phyloP scores from a whole-genome alignment of 2,797 vertebrate genomes.

The Cossypha polioptera region DNA sequence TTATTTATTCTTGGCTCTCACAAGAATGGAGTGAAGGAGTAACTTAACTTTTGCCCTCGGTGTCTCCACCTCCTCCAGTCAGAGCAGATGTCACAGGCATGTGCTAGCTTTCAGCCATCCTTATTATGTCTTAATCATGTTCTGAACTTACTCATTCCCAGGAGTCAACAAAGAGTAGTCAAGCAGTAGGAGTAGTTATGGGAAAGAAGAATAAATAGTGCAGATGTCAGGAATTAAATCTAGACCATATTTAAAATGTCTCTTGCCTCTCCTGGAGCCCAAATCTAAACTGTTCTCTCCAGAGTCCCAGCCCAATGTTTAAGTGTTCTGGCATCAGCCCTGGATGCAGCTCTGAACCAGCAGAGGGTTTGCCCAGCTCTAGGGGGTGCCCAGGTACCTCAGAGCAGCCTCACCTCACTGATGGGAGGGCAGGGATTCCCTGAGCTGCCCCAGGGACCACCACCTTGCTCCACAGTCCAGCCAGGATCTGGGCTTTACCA shows the following conservation, averaged over 20 bases:
- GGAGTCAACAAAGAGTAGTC: not conserved
- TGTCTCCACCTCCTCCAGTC: not conserved
- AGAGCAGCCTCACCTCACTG: not conserved
- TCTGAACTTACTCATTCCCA: not conserved
- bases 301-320: not conserved
- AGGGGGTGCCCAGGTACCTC: rapidly evolving
- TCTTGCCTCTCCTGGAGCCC: not conserved
- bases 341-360: not conserved
- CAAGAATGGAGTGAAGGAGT: not conserved
- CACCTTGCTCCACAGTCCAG: not conserved
- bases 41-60: not conserved
- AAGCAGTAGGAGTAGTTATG: constrained; percentile 15
- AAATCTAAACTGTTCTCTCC: not conserved
- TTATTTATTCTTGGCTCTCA: not conserved
- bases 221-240: constrained; percentile 28
- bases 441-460: not conserved
- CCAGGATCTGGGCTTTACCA: not conserved
- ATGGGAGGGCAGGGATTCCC: not conserved
- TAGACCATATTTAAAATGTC: not conserved
- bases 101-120: not conserved
- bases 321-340: not conserved
- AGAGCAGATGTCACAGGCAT: constrained; percentile 20
- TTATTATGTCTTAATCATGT: constrained; percentile 5
- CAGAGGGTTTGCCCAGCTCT: not conserved
- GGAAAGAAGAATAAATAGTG: constrained; percentile 21